Base-by-base conservation (phyloP, 1,140 invertebrate species). In the Heterodera schachtii region DNA sequence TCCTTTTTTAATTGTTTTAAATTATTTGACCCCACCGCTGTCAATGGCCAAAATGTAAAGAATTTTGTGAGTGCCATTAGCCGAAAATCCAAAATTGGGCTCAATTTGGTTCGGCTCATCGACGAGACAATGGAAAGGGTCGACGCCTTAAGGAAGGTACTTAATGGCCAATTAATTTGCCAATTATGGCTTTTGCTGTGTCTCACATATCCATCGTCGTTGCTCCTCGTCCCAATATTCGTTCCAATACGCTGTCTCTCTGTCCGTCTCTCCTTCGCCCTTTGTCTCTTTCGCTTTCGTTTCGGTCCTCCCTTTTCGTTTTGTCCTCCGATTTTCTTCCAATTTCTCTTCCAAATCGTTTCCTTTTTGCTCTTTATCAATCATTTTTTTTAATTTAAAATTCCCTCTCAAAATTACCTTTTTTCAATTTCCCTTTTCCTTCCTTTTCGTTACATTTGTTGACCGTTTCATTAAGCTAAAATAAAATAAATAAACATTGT, bases 31-130 rank as follows among this genome's bases (percentile, higher is more conserved):
- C 79, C 79, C 46, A 87, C 87, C 80, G 69, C 85, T 87, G 82
- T 87, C 86, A 49, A 87, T 78, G 3, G 69, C 86, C 52, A 87
- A 80, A 1, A 88, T 83, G 79, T 87, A 87, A 9, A 81, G 79
- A 19, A 73, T 78, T 49, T 71, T 71, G 69, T 41, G 31, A 21
- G 11, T 43, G 70, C 47, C 49, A 5, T n/a, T 43, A 52, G 31
- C 49, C 11, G 5, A 83, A 64, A 4, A 4, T 19, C 16, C 57
- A 5, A 64, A 64, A 19, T 19, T 64, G 16, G 13, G 83, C 41
- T 84, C 84, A 43, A 86, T 86, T 64, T 83, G 60, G 44, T 87
- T 57, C 43, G 75, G 16, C 64, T 67, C 57, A 52, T 86, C 83
- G 46, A 84, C 85, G 52, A 57, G 74, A 46, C 43, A 66, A 46